phyloP scores from a whole-genome alignment of 35 echinoderm and acorn worm species.

The Apostichopus californicus region DNA sequence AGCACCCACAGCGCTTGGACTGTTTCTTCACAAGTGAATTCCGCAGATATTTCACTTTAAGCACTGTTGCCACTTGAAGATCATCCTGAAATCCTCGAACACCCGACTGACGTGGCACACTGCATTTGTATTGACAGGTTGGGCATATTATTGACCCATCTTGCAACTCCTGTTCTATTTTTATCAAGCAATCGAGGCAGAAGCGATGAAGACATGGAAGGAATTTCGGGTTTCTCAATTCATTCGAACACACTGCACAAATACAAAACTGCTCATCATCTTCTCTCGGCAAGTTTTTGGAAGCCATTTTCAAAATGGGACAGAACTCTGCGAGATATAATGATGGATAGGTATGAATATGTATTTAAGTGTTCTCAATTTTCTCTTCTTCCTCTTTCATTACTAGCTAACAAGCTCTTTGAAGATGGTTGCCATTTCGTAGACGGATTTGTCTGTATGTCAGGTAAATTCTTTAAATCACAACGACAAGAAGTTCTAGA shows the following conservation, averaged over 20 bases:
- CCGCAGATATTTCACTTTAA: not conserved
- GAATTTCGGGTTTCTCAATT: not conserved
- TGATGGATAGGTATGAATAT: no score
- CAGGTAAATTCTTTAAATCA: no score
- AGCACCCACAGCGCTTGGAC: not conserved
- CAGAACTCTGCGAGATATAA: no score
- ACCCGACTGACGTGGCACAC: not conserved
- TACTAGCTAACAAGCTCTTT: no score
- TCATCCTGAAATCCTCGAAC: not conserved
- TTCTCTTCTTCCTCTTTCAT: no score
- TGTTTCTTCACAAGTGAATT: not conserved
- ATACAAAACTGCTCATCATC: not conserved
- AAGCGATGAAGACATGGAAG: not conserved
- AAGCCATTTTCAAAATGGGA: not conserved
- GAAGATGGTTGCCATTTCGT: no score
- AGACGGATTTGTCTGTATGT: no score
- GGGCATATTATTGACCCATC: not conserved
- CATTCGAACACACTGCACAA: not conserved
- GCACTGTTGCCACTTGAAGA: not conserved
- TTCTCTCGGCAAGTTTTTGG: not conserved
- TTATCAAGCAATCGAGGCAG: not conserved
- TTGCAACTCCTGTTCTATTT: not conserved
- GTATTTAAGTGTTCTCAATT: no score
- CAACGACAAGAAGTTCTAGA: no score
- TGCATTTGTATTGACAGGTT: not conserved